Evolutionary conservation across 2,888 invertebrate genomes (phyloP), one percentile per base, ranked within the genome.

Genomic region (Cephus sareptanus): DNA sequence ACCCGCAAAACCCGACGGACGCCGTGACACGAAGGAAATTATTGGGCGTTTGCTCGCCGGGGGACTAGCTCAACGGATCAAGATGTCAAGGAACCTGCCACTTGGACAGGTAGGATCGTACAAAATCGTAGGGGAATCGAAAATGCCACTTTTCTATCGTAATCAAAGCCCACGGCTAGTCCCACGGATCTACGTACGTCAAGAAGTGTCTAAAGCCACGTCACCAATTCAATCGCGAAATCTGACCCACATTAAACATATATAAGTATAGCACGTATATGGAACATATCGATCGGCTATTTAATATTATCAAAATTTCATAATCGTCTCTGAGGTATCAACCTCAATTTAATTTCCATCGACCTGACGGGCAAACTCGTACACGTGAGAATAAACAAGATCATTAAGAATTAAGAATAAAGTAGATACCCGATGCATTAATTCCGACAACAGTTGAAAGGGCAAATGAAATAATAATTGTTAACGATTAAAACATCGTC

Each of bases 31-130:
- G 82, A 82, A 81, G 81, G 81, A 83, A 86, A 86, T 86, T 86
- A 86, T 86, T 86, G 86, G 85, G 83, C 85, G 85, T 86, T 86
- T 86, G 82, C 83, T 84, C 84, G 81, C 82, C 81, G 82, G 77
- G 85, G 73, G 78, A 78, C 71, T 35, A 76, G 33, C 75, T 86
- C 83, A 85, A 84, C 85, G 85, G 85, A 83, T 85, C 81, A 81
- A 85, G 80, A 86, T 85, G 86, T 86, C 84, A 83, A 80, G 79
- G 77, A 85, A 83, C 13, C 71, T 31, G 71, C 71, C 33, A 12
- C 9, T 56, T 56, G 56, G 56, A 56, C 23, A 56, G 56, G 56
- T 56, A 9, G 56, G 56, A 56, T 23, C 56, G 56, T 56, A 56
- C 56, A 2, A 56, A 23, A 23, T 56, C 56, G 56, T 23, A 56